These are phyloP conservation scores for Ceratina calcarata DNA, from an alignment of 1,140 invertebrate species.

Conservation along the genomic window DNA sequence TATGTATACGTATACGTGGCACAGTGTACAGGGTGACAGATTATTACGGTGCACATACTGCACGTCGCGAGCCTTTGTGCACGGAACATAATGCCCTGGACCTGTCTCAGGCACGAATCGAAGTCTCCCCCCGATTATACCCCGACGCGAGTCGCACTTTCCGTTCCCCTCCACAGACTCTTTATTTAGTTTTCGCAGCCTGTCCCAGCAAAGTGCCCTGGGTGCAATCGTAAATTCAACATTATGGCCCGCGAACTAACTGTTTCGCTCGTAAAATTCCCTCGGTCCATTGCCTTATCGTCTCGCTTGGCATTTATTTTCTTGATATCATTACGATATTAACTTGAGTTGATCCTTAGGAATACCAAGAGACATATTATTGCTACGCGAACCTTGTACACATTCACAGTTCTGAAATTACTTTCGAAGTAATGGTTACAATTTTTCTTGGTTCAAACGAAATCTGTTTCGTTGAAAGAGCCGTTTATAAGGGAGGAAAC, in stretches of 20 bases:
- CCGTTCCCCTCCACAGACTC: conserved; percentile 52
- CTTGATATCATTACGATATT: neutral
- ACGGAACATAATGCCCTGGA: conserved; percentile 70
- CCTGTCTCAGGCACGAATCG: conserved; percentile 75
- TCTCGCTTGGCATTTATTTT: neutral
- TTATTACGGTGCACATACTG: conserved; percentile 68
- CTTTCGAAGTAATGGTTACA: no score
- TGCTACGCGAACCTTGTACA: no score
- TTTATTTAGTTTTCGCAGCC: conserved; percentile 58
- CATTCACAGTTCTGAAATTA: no score
- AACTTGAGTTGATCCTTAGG: neutral
- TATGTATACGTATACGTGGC: conserved; percentile 17
- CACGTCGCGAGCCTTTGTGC: conserved; percentile 61
- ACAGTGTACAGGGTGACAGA: conserved; percentile 68
- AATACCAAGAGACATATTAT: no score
- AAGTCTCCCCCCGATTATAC: conserved; percentile 69
- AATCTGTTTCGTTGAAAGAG: neutral
- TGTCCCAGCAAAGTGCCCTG: conserved; percentile 64
- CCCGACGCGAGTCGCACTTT: conserved; percentile 70
- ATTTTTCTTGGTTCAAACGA: no score
- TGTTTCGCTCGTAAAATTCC: conserved; percentile 9
- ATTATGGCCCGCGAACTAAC: conserved; percentile 15
- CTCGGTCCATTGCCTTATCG: neutral
- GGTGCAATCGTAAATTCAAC: conserved; percentile 62
- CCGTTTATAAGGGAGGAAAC: neutral